Evolutionary conservation across 2,888 invertebrate species (phyloP), one percentile per base, ranked within the genome.

Genomic region (Scaptomyza caliginosa): DNA sequence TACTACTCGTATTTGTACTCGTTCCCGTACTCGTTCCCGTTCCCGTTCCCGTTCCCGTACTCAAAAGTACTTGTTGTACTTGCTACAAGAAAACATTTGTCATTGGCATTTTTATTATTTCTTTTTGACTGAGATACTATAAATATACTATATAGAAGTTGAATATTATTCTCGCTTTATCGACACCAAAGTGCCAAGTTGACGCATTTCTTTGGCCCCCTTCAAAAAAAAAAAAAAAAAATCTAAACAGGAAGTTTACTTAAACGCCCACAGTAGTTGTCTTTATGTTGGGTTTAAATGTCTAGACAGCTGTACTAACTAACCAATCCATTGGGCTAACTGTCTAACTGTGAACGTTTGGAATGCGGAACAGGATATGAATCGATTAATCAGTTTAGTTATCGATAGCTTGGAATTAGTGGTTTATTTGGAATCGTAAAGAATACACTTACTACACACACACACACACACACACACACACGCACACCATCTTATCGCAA

Each of bases 161-260:
- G 28, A n/a, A n/a, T 10, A 28, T 28, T 28, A 28, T 28, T 28
- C 28, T 28, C 8, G 13, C 13, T 30, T 58, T 66, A 72, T 67
- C 52, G 52, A 73, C 42, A 51, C 48, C 30, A 51, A 62, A 57
- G 42, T 67, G 57, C 38, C 38, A 60, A 54, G 57, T 48, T 67
- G 54, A 67, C 52, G 52, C 57, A 63, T 63, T 57, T 57, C 3
- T 21, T 26, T 16, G 21, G 24, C 28, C 28, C 26, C 7, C 26
- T n/a, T 3, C 21, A 21, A 21, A 21, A 21, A 28, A 7, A 8
- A 26, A 8, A 26, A 7, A 26, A 7, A 7, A 1, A 26, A 1
- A 7, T 8, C 7, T 1, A 26, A 5, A 46, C 69, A 68, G 73
- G 71, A 71, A 71, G 68, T 58, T 67, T 51, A 48, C 62, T n/a